A percentile compares a stretch with the other conserved stretches of the same genome.
Conservation (phyloP, 2,113 vertebrate genomes). For the Apodemus sylvaticus region DNA sequence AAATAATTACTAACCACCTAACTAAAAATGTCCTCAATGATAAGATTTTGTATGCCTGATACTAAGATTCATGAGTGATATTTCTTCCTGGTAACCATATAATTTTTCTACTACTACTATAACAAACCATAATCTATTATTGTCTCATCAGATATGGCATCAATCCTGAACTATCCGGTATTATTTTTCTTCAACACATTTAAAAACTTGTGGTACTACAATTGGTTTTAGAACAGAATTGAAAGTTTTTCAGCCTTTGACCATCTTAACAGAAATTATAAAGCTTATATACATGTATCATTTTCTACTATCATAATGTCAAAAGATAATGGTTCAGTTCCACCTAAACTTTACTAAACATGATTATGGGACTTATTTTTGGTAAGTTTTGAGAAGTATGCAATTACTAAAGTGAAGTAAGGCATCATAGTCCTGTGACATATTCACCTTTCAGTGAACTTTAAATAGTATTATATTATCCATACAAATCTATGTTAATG, state of each 20-base stretch:
- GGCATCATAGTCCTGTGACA: background rate
- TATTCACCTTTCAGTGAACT: background rate
- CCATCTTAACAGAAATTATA: background rate
- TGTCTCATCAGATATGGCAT: background rate
- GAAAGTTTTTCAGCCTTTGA: background rate
- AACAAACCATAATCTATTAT: background rate
- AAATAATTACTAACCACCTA: background rate
- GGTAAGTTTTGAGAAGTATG: background rate
- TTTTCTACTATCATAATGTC: background rate
- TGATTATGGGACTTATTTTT: background rate
- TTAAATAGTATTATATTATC: background rate
- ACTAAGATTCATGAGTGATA: background rate
- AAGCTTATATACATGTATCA: background rate
- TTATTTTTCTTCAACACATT: background rate
- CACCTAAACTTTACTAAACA: background rate
- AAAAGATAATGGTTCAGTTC: background rate
- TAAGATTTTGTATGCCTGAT: background rate
- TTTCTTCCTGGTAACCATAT: background rate
- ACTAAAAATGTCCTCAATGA: background rate
- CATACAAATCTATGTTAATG: background rate
- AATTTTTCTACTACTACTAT: background rate
- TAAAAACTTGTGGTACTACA: background rate
- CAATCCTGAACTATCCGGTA: background rate
- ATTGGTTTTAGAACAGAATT: background rate
- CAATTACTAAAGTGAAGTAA: background rate